These are phyloP conservation scores for Ascidia mentula DNA, from an alignment of 23 tunicate genomes.

Conservation along the genomic window DNA sequence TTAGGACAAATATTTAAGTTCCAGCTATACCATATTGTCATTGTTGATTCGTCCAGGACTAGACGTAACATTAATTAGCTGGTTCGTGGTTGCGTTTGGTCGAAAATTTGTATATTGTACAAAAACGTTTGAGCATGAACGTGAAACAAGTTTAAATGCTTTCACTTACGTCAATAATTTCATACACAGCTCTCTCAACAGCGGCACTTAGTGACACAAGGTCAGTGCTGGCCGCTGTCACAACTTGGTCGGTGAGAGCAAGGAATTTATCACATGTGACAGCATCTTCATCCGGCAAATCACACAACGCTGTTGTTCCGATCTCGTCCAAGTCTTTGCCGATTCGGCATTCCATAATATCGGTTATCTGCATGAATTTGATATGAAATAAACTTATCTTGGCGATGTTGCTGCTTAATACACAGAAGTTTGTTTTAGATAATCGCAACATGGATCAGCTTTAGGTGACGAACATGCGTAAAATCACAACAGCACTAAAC, in stretches of 20 bases:
- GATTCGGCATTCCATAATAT: constrained; percentile 96
- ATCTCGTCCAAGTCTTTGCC: constrained; percentile 83
- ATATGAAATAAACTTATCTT: neutral
- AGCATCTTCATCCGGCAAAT: constrained; percentile 86
- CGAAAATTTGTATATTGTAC: no score
- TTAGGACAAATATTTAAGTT: no score
- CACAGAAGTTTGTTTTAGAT: no score
- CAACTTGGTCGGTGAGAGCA: constrained; percentile 59
- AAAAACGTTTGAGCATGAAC: no score
- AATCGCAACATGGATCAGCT: no score
- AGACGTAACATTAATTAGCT: no score
- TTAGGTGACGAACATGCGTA: no score
- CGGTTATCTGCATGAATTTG: constrained; percentile 54
- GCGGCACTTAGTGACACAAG: constrained; percentile 72
- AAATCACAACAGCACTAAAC: no score
- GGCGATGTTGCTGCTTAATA: neutral
- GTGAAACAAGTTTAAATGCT: no score
- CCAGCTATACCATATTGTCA: no score
- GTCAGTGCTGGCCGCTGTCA: constrained; percentile 36
- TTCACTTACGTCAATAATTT: constrained; percentile 81
- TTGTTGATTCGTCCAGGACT: no score
- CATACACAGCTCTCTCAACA: constrained; percentile 84
- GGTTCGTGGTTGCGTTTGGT: no score
- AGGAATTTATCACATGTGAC: constrained; percentile 87
- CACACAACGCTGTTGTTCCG: constrained; percentile 83